Conservation (phyloP, 2,113 vertebrate species). For the Syngnathus scovelli region DNA sequence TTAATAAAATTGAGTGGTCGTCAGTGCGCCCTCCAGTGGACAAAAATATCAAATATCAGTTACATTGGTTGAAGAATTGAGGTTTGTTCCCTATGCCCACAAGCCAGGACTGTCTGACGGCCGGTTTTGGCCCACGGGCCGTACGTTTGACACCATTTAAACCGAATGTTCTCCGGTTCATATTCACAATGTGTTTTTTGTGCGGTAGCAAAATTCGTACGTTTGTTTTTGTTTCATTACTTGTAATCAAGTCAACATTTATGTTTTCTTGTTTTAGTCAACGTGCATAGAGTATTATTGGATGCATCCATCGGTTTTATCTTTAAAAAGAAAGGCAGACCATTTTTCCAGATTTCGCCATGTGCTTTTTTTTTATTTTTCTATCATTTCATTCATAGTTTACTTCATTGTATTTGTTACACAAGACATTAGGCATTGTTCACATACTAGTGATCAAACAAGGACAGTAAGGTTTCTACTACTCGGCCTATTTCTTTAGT, state of each 20-base stretch:
- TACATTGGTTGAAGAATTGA: too few species aligned
- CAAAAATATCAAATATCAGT: too few species aligned
- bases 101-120: too few species aligned
- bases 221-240: constrained; percentile 1
- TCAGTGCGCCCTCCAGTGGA: too few species aligned
- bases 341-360: constrained; percentile 60
- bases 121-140: too few species aligned
- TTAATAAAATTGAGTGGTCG: too few species aligned
- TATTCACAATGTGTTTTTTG: constrained; percentile 27
- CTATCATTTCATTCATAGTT: constrained; percentile 74
- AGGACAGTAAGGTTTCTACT: constrained; percentile 70
- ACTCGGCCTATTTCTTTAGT: constrained; percentile 61
- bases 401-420: constrained; percentile 73
- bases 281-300: constrained; percentile 34
- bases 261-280: constrained; percentile 13
- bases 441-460: constrained; percentile 75
- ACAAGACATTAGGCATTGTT: constrained; percentile 75
- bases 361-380: constrained; percentile 70
- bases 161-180: constrained; percentile 28
- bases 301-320: constrained; percentile 4
- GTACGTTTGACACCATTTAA: neutral
- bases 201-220: constrained; percentile 1
- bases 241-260: constrained; percentile 17
- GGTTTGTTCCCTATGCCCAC: too few species aligned
- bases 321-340: constrained; percentile 8